Conservation (phyloP, 2,113 vertebrate species). For the Lathamus discolor region DNA sequence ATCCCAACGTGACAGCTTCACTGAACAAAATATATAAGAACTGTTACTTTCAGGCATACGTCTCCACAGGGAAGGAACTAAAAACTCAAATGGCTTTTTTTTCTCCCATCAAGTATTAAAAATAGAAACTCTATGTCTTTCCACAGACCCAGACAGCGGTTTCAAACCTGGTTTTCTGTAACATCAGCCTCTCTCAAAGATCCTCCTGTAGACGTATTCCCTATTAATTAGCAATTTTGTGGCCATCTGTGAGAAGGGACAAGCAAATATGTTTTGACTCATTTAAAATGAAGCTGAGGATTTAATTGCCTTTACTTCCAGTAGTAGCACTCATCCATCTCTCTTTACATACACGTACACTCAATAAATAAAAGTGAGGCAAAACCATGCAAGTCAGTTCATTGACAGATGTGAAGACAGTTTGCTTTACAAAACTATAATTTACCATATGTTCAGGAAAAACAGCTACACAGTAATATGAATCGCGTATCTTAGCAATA, state of each 20-base stretch:
- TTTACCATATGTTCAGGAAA: not conserved
- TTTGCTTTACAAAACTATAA: not conserved
- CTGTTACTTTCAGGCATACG: not conserved
- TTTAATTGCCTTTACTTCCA: conserved; percentile 20
- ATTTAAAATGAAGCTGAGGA: conserved; percentile 4
- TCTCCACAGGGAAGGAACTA: conserved; percentile 13
- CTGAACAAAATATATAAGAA: not conserved
- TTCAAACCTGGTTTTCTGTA: conserved; percentile 9
- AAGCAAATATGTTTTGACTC: conserved; percentile 29
- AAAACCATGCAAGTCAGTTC: conserved; percentile 8
- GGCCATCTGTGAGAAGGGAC: not conserved
- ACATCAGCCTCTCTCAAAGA: not conserved
- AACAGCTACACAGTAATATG: not conserved
- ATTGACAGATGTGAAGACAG: not conserved
- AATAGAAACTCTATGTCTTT: not conserved
- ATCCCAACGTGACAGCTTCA: not conserved
- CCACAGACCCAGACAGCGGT: not conserved
- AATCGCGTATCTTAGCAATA: not conserved
- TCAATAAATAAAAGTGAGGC: not conserved
- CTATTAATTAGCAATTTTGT: conserved; percentile 34
- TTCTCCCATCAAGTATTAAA: not conserved
- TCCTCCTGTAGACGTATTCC: not conserved
- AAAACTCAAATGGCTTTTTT: not conserved
- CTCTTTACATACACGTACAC: not conserved
- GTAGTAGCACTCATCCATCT: not conserved